Evolutionary conservation across 2,888 invertebrate species (phyloP).

Genomic region (Alloplasta piceator): DNA sequence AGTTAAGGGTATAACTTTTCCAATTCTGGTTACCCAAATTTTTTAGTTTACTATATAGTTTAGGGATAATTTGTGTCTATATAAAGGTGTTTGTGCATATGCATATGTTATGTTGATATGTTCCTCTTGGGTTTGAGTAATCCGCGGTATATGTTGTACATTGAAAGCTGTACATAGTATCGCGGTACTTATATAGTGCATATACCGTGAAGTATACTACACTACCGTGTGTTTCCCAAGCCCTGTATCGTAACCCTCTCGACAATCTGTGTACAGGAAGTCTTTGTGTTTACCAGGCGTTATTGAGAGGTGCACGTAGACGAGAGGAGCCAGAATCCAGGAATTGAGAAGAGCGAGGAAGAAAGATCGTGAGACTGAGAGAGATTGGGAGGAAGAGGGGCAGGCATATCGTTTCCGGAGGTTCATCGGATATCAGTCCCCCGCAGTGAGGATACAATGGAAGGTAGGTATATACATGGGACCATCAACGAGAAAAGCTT

Average conservation of each 20-base stretch:
- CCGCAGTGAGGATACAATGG: slow-evolving; percentile 30
- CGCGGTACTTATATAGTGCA: slow-evolving; percentile 19
- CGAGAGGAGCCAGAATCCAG: neutral
- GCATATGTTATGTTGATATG: neutral
- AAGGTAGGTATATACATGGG: slow-evolving; percentile 7
- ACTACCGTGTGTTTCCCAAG: neutral
- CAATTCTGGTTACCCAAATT: too few species aligned
- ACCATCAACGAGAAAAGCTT: neutral
- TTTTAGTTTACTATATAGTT: too few species aligned
- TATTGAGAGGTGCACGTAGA: slow-evolving; percentile 66
- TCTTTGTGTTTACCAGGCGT: slow-evolving; percentile 70
- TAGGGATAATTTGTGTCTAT: too few species aligned
- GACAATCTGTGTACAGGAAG: slow-evolving; percentile 39
- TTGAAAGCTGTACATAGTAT: slow-evolving; percentile 2
- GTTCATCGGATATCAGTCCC: slow-evolving; percentile 67
- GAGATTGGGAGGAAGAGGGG: slow-evolving; percentile 4
- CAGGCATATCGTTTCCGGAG: slow-evolving; percentile 60
- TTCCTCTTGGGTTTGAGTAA: slow-evolving; percentile 1
- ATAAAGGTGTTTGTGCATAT: neutral
- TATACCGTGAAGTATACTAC: slow-evolving; percentile 20
- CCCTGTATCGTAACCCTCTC: slow-evolving; percentile 24
- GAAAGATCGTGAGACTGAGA: neutral
- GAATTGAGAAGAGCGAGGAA: neutral
- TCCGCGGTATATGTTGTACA: slow-evolving; percentile 1
- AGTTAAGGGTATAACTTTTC: too few species aligned